Percentiles rank a stretch among this genome's conserved stretches.
phyloP scores from a whole-genome alignment of 2,888 invertebrate species.

The Conchocele bisecta region DNA sequence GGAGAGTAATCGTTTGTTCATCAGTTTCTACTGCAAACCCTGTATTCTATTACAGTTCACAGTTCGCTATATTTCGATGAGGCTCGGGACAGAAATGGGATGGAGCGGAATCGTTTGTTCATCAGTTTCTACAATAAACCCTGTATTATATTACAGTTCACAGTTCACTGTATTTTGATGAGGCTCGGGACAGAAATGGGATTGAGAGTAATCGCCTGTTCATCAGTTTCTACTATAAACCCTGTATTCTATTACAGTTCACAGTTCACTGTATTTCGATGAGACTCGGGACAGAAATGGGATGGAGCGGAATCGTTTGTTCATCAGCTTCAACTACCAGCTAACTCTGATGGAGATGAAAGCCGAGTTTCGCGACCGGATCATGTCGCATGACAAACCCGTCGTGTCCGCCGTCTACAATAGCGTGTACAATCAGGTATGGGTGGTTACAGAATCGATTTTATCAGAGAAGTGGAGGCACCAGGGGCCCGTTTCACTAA shows the following conservation, averaged over 20 bases:
- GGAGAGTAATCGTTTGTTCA: constrained; percentile 75
- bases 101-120: constrained; percentile 78
- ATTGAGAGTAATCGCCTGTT: constrained; percentile 74
- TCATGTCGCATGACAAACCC: constrained; percentile 82
- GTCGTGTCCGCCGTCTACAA: constrained; percentile 80
- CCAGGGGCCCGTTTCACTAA: background rate
- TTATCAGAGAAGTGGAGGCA: background rate
- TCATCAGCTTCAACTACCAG: constrained; percentile 82
- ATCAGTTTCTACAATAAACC: constrained; percentile 82
- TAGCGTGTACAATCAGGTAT: constrained; percentile 81
- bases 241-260: constrained; percentile 67
- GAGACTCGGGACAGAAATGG: constrained; percentile 74
- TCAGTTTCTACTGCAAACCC: constrained; percentile 77
- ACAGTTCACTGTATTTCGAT: constrained; percentile 79
- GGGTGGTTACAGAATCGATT: background rate
- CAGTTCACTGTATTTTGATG: constrained; percentile 77
- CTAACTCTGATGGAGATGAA: constrained; percentile 82
- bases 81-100: constrained; percentile 68
- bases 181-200: constrained; percentile 65
- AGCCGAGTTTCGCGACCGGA: constrained; percentile 79
- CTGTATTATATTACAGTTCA: constrained; percentile 71
- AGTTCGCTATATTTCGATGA: constrained; percentile 81
- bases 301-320: constrained; percentile 76
- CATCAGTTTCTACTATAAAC: constrained; percentile 77
- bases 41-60: constrained; percentile 68